These are phyloP conservation scores for Saccostrea cuccullata DNA, from an alignment of 1,140 invertebrate species.

Conservation along the genomic window DNA sequence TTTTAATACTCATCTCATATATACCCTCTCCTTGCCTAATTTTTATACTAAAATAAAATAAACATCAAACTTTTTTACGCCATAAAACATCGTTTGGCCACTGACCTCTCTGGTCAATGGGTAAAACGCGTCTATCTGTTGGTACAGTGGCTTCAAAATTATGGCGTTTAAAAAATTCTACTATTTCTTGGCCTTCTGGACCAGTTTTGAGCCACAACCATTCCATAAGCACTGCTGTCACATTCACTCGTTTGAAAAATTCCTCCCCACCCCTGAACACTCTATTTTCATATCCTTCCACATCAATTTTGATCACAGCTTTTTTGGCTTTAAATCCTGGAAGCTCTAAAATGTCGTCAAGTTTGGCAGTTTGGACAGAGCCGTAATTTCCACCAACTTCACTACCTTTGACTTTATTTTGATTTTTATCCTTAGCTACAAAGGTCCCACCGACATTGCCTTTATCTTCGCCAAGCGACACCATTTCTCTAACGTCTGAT, in stretches of 20 bases:
- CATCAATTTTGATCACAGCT: constrained; percentile 54
- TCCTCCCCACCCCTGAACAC: constrained; percentile 47
- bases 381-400: not conserved
- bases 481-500: constrained; percentile 46
- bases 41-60: not conserved
- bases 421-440: constrained; percentile 44
- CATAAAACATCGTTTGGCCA: constrained; percentile 41
- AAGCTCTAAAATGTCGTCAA: constrained; percentile 51
- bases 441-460: constrained; percentile 48
- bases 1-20: too few relatives aligned
- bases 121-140: not conserved
- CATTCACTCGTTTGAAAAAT: constrained; percentile 45
- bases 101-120: not conserved
- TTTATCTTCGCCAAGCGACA: constrained; percentile 43
- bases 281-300: constrained; percentile 50
- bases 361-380: constrained; percentile 40
- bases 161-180: constrained; percentile 42
- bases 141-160: constrained; percentile 13
- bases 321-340: constrained; percentile 47
- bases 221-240: constrained; percentile 48
- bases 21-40: too few relatives aligned
- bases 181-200: constrained; percentile 36
- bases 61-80: not conserved
- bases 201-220: constrained; percentile 52
- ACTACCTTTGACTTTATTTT: constrained; percentile 43